Evolutionary conservation across 2,113 vertebrate species (phyloP), one percentile per base, ranked within the genome.

Genomic region (Pleuronectes platessa): DNA sequence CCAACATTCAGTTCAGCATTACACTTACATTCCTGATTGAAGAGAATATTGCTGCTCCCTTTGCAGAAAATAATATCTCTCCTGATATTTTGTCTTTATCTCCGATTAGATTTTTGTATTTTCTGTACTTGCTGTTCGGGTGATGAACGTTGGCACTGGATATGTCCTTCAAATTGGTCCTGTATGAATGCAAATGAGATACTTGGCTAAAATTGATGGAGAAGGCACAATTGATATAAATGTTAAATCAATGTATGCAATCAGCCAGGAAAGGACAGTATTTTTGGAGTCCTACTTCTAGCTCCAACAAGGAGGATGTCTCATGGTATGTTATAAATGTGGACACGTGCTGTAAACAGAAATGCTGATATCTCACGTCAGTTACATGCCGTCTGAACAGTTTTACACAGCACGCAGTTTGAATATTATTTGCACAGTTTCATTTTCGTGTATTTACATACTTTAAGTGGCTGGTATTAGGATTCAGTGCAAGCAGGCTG

Each of bases 401-500:
- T 18, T 20, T 17, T n/a, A 51, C 47, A 20, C 47, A 51, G 47
- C 47, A 5, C 47, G 12, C 55, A 13, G 23, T 15, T 24, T 58
- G 56, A 58, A 24, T 58, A 60, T 23, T 27, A 79, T 66, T 17
- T 26, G 62, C 68, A 72, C 26, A 20, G 23, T 70, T 74, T 63
- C 51, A 70, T 72, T 69, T 69, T 75, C 1, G 61, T 72, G 71
- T 78, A 77, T 88, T 83, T 89, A 88, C 84, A 87, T 72, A 86
- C 61, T 80, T 82, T 60, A 66, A 85, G 82, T 55, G 61, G 64
- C 79, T 84, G 68, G 45, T 78, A 80, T 85, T 89, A 66, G 78
- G 74, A 90, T 88, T 85, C 85, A 71, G 80, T 35, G 81, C 88
- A 81, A 71, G 76, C 58, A 62, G 77, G 87, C 68, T 84, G 80